Base-by-base conservation (phyloP, 2,888 invertebrate species). In the Diachrysia chrysitis region DNA sequence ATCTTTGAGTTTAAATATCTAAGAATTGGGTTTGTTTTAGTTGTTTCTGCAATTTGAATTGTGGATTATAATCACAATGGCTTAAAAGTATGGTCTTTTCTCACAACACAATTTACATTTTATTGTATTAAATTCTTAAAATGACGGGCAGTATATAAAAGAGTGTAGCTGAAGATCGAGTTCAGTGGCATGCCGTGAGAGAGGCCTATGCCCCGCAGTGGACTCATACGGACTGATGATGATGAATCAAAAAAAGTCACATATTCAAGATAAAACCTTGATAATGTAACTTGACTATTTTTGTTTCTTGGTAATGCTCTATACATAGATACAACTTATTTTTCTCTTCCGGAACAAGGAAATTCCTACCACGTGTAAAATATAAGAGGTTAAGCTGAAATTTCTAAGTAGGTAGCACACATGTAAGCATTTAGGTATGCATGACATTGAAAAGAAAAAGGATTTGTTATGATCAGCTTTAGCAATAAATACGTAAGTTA, bases 1-100 rank as follows among this genome's bases (percentile, higher is more conserved):
- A 46, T 19, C 16, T 58, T 55, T 17, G 37, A 19, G 29, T 58
- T 42, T 59, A 4, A 51, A 25, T 35, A 25, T 17, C n/a, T 37
- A 37, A n/a, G 21, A 17, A 19, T 37, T 42, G 5, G 19, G 37
- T 51, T 51, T 2, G 2, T 46, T 46, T 17, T 17, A 4, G 16
- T 16, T 42, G 12, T 12, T 37, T 12, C 5, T 25, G 25, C 25
- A 4, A 5, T 25, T 2, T 25, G 25, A 25, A 25, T 25, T 25
- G 2, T 25, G 2, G 25, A 25, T n/a, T n/a, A n/a, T n/a, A n/a
- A n/a, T n/a, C n/a, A n/a, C n/a, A n/a, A n/a, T n/a, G n/a, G n/a
- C n/a, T n/a, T n/a, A n/a, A n/a, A n/a, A n/a, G n/a, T n/a, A n/a
- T n/a, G n/a, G n/a, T 25, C 2, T 25, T 25, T 25, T 25, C 5